Evolutionary conservation across 2,888 invertebrate genomes (phyloP).

Genomic region (Serrognathus titanus): DNA sequence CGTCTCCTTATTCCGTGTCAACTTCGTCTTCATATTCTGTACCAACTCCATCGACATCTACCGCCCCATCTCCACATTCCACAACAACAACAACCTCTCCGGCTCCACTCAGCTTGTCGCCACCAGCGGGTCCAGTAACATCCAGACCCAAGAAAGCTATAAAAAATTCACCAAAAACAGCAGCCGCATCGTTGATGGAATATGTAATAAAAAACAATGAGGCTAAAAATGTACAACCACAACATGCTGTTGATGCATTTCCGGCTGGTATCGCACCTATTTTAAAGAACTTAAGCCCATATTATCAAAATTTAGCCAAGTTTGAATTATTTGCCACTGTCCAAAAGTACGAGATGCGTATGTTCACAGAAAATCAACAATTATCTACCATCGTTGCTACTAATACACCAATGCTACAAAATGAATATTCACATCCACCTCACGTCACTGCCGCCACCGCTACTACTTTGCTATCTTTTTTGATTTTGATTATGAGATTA

Average conservation of each 20-base stretch:
- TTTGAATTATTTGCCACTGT: conserved; percentile 21
- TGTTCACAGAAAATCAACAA: conserved; percentile 6
- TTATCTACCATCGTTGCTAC: neutral
- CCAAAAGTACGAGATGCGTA: conserved; percentile 19
- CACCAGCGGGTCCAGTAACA: too few relatives aligned
- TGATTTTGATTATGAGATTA: too few relatives aligned
- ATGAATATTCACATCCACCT: neutral
- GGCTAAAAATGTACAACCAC: neutral
- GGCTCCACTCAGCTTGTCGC: too few relatives aligned
- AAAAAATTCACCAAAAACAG: neutral
- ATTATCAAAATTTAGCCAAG: conserved; percentile 20
- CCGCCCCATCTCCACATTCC: too few relatives aligned
- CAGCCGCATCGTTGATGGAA: conserved; percentile 12
- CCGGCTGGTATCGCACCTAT: conserved; percentile 18
- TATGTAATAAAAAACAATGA: conserved; percentile 10
- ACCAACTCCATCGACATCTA: neutral
- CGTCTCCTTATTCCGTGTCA: neutral
- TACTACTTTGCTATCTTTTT: too few relatives aligned
- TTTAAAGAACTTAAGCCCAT: conserved; percentile 17
- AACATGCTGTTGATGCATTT: conserved; percentile 23
- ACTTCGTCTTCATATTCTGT: neutral
- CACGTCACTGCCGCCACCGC: too few relatives aligned
- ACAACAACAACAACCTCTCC: too few relatives aligned
- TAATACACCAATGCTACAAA: neutral
- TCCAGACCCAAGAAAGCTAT: neutral